These are phyloP conservation scores for Lytechinus variegatus DNA, from an alignment of 35 echinoderm and acorn worm genomes.

Conservation along the genomic window DNA sequence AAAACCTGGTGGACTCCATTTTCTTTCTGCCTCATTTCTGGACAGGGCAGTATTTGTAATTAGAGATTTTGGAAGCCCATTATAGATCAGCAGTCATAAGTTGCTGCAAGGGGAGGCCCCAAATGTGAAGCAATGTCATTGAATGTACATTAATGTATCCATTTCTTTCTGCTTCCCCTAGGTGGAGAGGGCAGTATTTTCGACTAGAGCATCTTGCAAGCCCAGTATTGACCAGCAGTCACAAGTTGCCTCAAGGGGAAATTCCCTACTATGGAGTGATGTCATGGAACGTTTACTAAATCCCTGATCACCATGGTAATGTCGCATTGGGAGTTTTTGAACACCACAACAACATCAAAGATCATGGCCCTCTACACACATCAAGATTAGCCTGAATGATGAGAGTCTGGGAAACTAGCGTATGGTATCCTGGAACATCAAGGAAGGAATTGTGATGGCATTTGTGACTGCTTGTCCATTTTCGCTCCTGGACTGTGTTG, in stretches of 20 bases:
- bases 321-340: not conserved
- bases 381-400: not conserved
- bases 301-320: not conserved
- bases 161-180: not conserved
- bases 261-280: not conserved
- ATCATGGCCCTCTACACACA: not conserved
- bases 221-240: not conserved
- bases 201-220: not conserved
- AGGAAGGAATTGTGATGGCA: not conserved
- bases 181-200: slow-evolving; percentile 41
- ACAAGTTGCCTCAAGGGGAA: not conserved
- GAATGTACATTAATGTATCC: not conserved
- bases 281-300: not conserved
- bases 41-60: too few species aligned
- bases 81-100: too few species aligned
- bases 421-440: not conserved
- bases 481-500: not conserved
- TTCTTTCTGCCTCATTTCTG: too few species aligned
- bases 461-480: not conserved
- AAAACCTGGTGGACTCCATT: too few species aligned
- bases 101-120: too few species aligned
- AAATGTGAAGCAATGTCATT: too few species aligned
- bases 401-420: not conserved
- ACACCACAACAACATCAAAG: not conserved
- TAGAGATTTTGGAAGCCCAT: too few species aligned